Evolutionary conservation across 2,797 vertebrate species (phyloP).

Genomic region (Lacerta agilis): DNA sequence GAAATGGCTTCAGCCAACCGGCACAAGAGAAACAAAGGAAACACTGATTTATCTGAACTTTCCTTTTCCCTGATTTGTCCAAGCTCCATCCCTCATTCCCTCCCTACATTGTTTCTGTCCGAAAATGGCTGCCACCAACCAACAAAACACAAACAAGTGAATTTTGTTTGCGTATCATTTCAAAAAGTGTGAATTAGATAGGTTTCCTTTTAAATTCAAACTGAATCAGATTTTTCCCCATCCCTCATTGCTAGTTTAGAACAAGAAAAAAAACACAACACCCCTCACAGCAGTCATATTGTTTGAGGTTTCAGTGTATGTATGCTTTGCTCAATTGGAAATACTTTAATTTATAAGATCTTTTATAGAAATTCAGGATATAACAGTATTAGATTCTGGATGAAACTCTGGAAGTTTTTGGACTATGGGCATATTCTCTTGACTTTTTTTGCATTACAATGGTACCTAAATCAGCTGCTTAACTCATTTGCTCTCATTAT

Average conservation of each 20-base stretch:
- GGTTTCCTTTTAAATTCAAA: too few species aligned
- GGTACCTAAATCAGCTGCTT: not conserved
- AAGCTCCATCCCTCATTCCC: too few species aligned
- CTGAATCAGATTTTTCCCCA: too few species aligned
- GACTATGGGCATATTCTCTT: not conserved
- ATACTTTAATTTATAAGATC: not conserved
- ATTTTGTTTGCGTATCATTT: too few species aligned
- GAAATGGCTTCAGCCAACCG: too few species aligned
- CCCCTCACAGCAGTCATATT: not conserved
- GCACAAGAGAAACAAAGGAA: too few species aligned
- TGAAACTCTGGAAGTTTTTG: not conserved
- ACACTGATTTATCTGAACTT: too few species aligned
- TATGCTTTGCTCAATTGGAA: not conserved
- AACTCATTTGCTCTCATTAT: conserved; percentile 8
- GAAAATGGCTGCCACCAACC: too few species aligned
- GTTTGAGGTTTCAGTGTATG: not conserved
- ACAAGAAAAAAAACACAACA: not conserved
- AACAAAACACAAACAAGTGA: too few species aligned
- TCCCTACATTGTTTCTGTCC: too few species aligned
- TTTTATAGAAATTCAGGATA: not conserved
- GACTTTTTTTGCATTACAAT: not conserved
- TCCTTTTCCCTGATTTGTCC: too few species aligned
- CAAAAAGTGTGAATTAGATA: too few species aligned
- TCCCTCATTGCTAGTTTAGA: not conserved
- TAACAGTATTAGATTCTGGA: not conserved